phyloP scores from a whole-genome alignment of 2,113 vertebrate species.

The cattle (Bos taurus) region DNA sequence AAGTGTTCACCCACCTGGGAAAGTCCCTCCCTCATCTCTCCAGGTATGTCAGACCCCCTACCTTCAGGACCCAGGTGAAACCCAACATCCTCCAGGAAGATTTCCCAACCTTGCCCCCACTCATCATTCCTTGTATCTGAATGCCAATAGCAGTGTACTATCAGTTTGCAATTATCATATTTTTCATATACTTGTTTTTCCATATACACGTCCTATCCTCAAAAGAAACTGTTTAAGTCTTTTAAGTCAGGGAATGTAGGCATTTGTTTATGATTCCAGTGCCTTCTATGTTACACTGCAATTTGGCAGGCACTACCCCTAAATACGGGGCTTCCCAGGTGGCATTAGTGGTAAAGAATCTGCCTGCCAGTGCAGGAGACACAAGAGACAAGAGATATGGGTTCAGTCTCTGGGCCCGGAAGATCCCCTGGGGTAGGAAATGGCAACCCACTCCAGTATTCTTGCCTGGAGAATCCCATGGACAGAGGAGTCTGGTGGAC shows the following conservation, averaged over 20 bases:
- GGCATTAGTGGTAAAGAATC: neutral
- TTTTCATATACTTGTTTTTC: neutral
- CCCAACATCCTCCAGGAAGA: neutral
- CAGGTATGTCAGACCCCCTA: neutral
- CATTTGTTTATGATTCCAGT: neutral
- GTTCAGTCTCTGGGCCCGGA: rapidly evolving
- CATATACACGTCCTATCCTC: neutral
- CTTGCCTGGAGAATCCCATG: neutral
- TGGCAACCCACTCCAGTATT: neutral
- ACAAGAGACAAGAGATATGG: neutral
- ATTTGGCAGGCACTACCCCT: neutral
- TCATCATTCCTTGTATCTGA: neutral
- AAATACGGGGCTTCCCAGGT: neutral
- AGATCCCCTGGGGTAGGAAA: neutral
- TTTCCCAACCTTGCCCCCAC: neutral
- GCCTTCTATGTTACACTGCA: neutral
- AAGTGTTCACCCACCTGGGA: neutral
- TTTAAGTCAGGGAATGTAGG: neutral
- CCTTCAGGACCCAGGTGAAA: neutral
- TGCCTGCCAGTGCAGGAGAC: neutral
- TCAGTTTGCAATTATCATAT: neutral
- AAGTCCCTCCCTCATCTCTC: neutral
- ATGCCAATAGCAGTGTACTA: neutral
- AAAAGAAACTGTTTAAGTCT: neutral
- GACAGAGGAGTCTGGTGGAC: neutral